These are phyloP conservation scores for Sebastes trivittatus DNA, from an alignment of 2,797 vertebrate genomes.

Conservation along the genomic window DNA sequence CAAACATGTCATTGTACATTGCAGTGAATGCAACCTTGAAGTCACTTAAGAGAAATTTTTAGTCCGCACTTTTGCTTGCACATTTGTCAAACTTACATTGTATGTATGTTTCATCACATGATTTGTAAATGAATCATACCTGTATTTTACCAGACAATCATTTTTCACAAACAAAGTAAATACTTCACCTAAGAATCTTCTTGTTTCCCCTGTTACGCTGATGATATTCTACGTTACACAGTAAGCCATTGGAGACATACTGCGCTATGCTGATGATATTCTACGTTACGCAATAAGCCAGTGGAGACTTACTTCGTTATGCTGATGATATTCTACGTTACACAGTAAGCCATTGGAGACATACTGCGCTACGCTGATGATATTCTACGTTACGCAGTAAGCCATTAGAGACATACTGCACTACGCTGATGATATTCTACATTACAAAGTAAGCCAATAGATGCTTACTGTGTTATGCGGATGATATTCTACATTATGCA, in stretches of 20 bases:
- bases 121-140: background rate
- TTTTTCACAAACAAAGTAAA: constrained; percentile 19
- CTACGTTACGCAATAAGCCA: too few relatives aligned
- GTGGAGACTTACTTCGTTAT: fast-evolving
- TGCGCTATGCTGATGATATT: too few relatives aligned
- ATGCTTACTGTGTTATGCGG: too few relatives aligned
- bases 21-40: constrained; percentile 83
- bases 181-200: constrained; percentile 10
- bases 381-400: too few relatives aligned
- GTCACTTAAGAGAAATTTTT: constrained; percentile 78
- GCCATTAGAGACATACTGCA: too few relatives aligned
- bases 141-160: constrained; percentile 45
- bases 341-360: too few relatives aligned
- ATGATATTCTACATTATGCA: too few relatives aligned
- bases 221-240: background rate
- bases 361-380: too few relatives aligned
- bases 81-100: constrained; percentile 46
- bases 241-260: background rate
- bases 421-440: too few relatives aligned
- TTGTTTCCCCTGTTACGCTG: background rate
- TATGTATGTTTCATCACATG: constrained; percentile 23
- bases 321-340: too few relatives aligned
- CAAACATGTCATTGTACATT: constrained; percentile 80
- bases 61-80: constrained; percentile 69
- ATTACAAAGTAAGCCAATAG: too few relatives aligned